A percentile compares a stretch with the other conserved stretches of the same genome.
These are phyloP conservation scores for Scophthalmus maximus DNA, from an alignment of 2,113 vertebrate species.

Conservation along the genomic window DNA sequence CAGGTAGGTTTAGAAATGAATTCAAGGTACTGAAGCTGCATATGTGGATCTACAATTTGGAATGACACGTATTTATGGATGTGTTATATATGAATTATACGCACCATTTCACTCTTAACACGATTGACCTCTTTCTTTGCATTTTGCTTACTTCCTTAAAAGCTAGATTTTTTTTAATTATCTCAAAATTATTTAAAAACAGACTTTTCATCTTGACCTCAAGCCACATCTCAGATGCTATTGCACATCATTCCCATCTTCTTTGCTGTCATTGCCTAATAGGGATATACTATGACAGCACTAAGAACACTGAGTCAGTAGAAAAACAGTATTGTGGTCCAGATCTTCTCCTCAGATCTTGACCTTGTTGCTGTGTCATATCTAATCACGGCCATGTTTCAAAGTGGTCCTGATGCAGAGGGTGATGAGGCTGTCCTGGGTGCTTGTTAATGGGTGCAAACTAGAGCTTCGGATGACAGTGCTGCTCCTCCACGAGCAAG, in stretches of 20 bases:
- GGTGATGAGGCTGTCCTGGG: conserved; percentile 43
- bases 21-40: background rate
- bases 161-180: background rate
- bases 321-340: conserved; percentile 26
- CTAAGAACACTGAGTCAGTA: conserved; percentile 27
- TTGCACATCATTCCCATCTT: background rate
- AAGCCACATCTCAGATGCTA: background rate
- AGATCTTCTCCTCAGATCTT: conserved; percentile 34
- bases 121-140: background rate
- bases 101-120: background rate
- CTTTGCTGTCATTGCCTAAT: conserved; percentile 9
- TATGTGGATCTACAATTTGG: background rate
- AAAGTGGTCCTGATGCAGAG: conserved; percentile 50
- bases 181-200: background rate
- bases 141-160: too few relatives aligned
- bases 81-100: too few relatives aligned
- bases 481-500: conserved; percentile 43
- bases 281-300: conserved; percentile 1
- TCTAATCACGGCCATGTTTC: conserved; percentile 47
- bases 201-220: background rate
- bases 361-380: conserved; percentile 59
- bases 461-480: conserved; percentile 49
- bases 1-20: background rate
- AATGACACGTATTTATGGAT: background rate
- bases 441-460: conserved; percentile 57